Conservation (phyloP, 2,113 vertebrate genomes). For the Marmota monax region DNA sequence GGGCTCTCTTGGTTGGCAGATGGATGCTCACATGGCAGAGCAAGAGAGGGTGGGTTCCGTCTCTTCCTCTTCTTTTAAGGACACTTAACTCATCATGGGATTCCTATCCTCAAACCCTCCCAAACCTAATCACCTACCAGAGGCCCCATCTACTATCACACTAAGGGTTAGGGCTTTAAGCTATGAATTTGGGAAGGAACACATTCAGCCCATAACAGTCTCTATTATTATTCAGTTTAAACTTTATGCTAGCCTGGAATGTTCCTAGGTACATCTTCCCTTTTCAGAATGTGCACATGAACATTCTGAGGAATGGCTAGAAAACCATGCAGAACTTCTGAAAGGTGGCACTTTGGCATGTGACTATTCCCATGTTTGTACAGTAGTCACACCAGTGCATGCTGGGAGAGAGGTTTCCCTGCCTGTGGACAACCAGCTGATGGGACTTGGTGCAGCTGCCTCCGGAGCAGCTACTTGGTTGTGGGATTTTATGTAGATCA, state of each 20-base stretch:
- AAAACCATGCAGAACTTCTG: background rate
- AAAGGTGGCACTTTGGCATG: background rate
- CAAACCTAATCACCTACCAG: background rate
- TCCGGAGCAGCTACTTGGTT: background rate
- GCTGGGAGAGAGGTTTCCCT: background rate
- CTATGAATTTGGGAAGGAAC: too few species aligned
- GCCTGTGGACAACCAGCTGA: background rate
- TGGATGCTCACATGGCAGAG: too few species aligned
- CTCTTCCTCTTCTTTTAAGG: background rate
- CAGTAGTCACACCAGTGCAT: background rate
- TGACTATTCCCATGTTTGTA: background rate
- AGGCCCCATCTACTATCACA: too few species aligned
- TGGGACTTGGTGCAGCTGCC: background rate
- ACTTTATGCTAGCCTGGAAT: background rate
- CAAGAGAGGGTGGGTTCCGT: background rate
- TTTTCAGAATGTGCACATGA: background rate
- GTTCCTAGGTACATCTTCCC: background rate
- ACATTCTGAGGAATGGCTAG: background rate
- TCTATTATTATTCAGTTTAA: background rate
- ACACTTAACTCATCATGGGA: background rate
- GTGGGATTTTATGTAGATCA: background rate
- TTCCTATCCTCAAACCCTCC: too few species aligned
- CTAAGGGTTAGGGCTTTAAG: background rate
- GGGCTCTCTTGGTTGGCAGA: background rate
- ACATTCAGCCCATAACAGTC: background rate